Evolutionary conservation across 2,888 invertebrate genomes (phyloP).

Genomic region (Hyles lineata): DNA sequence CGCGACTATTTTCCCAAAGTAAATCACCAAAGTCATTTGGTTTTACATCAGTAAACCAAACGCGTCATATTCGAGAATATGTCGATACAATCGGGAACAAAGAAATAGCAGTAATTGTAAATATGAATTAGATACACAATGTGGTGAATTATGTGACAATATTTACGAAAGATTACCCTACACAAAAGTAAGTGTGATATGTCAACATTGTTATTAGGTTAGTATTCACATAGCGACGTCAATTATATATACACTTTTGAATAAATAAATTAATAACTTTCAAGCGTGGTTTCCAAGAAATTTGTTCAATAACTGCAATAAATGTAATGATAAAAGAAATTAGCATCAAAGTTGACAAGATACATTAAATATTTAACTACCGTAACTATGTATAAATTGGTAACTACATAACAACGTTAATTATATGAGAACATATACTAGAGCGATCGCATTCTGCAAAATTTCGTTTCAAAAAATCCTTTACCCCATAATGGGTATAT

Average conservation of each 20-base stretch:
- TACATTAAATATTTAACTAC: too few species aligned
- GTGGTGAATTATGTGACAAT: constrained; percentile 44
- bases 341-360: too few species aligned
- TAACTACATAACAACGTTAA: too few species aligned
- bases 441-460: too few species aligned
- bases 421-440: too few species aligned
- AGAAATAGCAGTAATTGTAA: constrained; percentile 32
- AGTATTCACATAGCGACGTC: constrained; percentile 14
- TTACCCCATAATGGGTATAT: too few species aligned
- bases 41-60: not conserved
- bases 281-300: not conserved
- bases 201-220: constrained; percentile 38
- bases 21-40: constrained; percentile 3
- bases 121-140: constrained; percentile 39
- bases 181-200: constrained; percentile 41
- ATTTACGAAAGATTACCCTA: constrained; percentile 49
- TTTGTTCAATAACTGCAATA: not conserved
- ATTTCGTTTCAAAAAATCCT: too few species aligned
- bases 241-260: not conserved
- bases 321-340: too few species aligned
- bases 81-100: constrained; percentile 27
- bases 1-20: constrained; percentile 1
- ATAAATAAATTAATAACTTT: not conserved
- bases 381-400: too few species aligned
- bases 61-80: constrained; percentile 1